These are phyloP conservation scores for Melanostoma mellinum DNA, from an alignment of 2,888 invertebrate species.

Conservation along the genomic window DNA sequence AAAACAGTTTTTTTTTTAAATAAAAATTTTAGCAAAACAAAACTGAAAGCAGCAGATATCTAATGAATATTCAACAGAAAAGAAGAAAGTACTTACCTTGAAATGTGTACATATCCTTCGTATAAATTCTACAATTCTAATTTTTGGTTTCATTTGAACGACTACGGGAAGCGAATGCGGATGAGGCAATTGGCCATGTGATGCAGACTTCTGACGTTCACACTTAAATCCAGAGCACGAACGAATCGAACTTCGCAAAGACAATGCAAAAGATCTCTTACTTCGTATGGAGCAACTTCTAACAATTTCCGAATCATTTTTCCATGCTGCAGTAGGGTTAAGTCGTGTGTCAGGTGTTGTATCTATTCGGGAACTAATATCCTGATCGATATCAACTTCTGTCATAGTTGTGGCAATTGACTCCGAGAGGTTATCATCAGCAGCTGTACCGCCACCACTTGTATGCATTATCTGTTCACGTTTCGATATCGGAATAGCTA, in stretches of 20 bases:
- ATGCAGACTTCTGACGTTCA: conserved; percentile 59
- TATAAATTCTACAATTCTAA: conserved; percentile 77
- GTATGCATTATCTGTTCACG: conserved; percentile 38
- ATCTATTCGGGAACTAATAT: conserved; percentile 61
- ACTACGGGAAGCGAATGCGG: conserved; percentile 72
- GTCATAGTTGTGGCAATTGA: conserved; percentile 80
- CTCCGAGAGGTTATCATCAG: conserved; percentile 76
- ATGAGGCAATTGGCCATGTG: conserved; percentile 64
- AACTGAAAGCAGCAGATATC: too few species aligned
- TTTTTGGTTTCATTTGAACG: conserved; percentile 76
- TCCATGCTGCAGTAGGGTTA: conserved; percentile 35
- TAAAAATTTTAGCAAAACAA: too few species aligned
- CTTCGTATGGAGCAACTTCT: conserved; percentile 61
- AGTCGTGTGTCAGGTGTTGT: conserved; percentile 27
- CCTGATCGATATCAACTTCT: conserved; percentile 79
- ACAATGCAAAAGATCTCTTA: conserved; percentile 54
- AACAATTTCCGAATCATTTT: conserved; percentile 38
- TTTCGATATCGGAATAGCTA: conserved; percentile 33
- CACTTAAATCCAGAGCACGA: conserved; percentile 29
- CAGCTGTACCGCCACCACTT: neutral
- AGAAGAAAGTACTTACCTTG: conserved; percentile 73
- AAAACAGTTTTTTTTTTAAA: too few species aligned
- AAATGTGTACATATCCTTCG: conserved; percentile 76
- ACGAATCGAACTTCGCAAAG: conserved; percentile 51
- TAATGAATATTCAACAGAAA: neutral